Evolutionary conservation across 30 jellyfish, hydroid and myxozoan species (phyloP).

Genomic region (Morbakka virulenta): DNA sequence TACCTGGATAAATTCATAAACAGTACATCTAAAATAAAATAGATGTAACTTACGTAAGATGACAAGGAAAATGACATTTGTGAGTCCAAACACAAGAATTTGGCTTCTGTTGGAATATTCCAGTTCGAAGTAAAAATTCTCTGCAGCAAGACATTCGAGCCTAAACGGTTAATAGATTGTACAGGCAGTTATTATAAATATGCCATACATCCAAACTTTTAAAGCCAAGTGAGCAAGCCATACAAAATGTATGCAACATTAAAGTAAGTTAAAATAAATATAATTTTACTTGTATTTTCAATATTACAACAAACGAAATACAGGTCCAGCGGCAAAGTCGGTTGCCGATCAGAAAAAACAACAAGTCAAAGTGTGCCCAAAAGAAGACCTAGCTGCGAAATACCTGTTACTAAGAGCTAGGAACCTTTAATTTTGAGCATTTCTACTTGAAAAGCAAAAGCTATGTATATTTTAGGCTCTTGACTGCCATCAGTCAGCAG

Average conservation of each 20-base stretch:
- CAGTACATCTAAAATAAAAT: no score
- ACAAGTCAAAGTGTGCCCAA: background rate
- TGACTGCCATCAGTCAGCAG: no score
- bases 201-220: no score
- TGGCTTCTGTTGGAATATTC: conserved; percentile 74
- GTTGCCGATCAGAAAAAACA: background rate
- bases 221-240: no score
- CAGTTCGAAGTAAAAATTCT: conserved; percentile 62
- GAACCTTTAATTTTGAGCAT: no score
- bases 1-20: no score
- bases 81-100: conserved; percentile 63
- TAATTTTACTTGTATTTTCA: background rate
- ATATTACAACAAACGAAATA: background rate
- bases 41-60: conserved; percentile 59
- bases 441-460: no score
- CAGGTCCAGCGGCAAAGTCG: background rate
- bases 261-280: background rate
- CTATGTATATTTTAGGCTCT: no score
- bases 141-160: conserved; percentile 85
- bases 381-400: no score
- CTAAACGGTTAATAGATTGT: no score
- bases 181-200: no score
- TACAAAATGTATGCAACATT: background rate
- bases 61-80: conserved; percentile 37
- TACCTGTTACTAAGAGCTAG: no score